phyloP scores from a whole-genome alignment of 2,888 invertebrate genomes.

The Tribolium freemani region DNA sequence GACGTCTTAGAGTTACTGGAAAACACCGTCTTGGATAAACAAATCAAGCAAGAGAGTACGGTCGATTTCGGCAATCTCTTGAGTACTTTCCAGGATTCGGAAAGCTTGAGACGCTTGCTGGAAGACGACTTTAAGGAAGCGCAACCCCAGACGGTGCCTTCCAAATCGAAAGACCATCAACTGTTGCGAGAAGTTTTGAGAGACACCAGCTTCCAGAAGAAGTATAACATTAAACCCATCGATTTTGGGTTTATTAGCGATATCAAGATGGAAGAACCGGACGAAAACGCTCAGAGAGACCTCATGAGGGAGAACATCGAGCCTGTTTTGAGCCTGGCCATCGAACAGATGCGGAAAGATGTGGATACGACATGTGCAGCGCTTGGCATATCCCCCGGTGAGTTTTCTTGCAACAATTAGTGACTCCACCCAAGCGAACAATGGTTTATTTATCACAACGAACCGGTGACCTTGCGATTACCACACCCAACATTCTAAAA shows the following conservation, averaged over 20 bases:
- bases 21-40: constrained; percentile 58
- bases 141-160: constrained; percentile 52
- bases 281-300: constrained; percentile 66
- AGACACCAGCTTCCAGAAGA: constrained; percentile 88
- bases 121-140: constrained; percentile 55
- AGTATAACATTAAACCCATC: constrained; percentile 85
- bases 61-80: constrained; percentile 75
- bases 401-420: constrained; percentile 63
- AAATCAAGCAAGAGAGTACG: constrained; percentile 73
- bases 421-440: constrained; percentile 28
- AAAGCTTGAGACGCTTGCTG: constrained; percentile 56
- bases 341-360: constrained; percentile 88
- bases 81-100: constrained; percentile 69
- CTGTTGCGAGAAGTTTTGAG: constrained; percentile 84
- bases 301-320: constrained; percentile 78
- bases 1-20: constrained; percentile 60
- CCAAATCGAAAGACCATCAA: constrained; percentile 77
- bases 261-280: constrained; percentile 79
- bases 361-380: constrained; percentile 88
- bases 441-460: constrained; percentile 21
- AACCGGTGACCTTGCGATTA: constrained; percentile 28
- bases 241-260: constrained; percentile 74
- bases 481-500: constrained; percentile 35
- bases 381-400: constrained; percentile 90
- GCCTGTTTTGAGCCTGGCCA: constrained; percentile 86